These are phyloP conservation scores for Apis mellifera DNA, from an alignment of 1,140 invertebrate genomes.

Conservation along the genomic window Amel_HAv3.1 CM009939.2:10098501-10099000, in stretches of 20 bases:
- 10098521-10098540: slow-evolving; percentile 59
- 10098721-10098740: slow-evolving; percentile 78
- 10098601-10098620: background rate
- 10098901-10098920: slow-evolving; percentile 60
- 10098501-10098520: slow-evolving; percentile 35
- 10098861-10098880: slow-evolving; percentile 73
- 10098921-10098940: slow-evolving; percentile 22
- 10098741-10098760: slow-evolving; percentile 77
- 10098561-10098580: slow-evolving; percentile 64
- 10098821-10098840: slow-evolving; percentile 76
- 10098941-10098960: slow-evolving; percentile 27
- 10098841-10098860: slow-evolving; percentile 77
- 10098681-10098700: slow-evolving; percentile 80
- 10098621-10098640: slow-evolving; percentile 53
- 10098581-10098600: background rate
- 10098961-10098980: slow-evolving; percentile 69
- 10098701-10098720: slow-evolving; percentile 77
- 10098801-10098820: slow-evolving; percentile 66
- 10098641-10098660: slow-evolving; percentile 67
- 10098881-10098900: slow-evolving; percentile 63
- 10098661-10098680: slow-evolving; percentile 77
- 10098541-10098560: slow-evolving; percentile 61
- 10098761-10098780: slow-evolving; percentile 78
- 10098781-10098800: slow-evolving; percentile 76
- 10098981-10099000: slow-evolving; percentile 54